These are phyloP conservation scores for Zonitis immaculata DNA, from an alignment of 2,888 invertebrate genomes.

Conservation along the genomic window DNA sequence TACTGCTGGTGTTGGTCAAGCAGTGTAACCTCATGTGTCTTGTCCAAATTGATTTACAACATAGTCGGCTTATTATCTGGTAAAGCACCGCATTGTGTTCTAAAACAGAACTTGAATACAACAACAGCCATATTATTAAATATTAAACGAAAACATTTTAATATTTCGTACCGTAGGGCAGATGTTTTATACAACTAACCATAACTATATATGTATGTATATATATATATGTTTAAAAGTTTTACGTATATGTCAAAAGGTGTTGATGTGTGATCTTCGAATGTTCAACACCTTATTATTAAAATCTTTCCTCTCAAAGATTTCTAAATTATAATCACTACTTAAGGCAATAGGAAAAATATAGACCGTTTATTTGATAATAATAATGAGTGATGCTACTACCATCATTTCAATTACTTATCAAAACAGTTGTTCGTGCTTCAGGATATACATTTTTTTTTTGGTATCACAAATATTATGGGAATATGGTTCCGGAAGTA, in stretches of 20 bases:
- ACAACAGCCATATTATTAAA: slow-evolving; percentile 45
- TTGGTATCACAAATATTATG: too few species aligned
- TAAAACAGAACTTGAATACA: slow-evolving; percentile 32
- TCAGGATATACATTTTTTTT: neutral
- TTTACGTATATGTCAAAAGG: slow-evolving; percentile 38
- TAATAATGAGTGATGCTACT: neutral
- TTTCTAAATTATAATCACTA: neutral
- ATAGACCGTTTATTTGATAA: neutral
- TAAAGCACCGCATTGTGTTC: slow-evolving; percentile 44
- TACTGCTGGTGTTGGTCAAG: slow-evolving; percentile 2
- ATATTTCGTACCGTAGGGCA: slow-evolving; percentile 41
- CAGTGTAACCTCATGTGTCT: slow-evolving; percentile 1
- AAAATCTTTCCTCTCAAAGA: slow-evolving; percentile 16
- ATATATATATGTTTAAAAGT: slow-evolving; percentile 21
- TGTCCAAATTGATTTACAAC: slow-evolving; percentile 43
- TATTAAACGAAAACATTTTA: slow-evolving; percentile 45
- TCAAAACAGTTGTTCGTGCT: neutral
- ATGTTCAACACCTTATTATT: slow-evolving; percentile 31
- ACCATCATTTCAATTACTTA: neutral
- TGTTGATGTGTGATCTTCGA: slow-evolving; percentile 34
- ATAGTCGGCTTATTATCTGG: slow-evolving; percentile 41
- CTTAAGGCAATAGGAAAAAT: neutral
- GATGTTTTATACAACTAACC: slow-evolving; percentile 36
- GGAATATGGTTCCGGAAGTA: neutral
- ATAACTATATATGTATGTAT: too few species aligned